Conservation (phyloP, 2,113 vertebrate species). For the Rallus limicola region DNA sequence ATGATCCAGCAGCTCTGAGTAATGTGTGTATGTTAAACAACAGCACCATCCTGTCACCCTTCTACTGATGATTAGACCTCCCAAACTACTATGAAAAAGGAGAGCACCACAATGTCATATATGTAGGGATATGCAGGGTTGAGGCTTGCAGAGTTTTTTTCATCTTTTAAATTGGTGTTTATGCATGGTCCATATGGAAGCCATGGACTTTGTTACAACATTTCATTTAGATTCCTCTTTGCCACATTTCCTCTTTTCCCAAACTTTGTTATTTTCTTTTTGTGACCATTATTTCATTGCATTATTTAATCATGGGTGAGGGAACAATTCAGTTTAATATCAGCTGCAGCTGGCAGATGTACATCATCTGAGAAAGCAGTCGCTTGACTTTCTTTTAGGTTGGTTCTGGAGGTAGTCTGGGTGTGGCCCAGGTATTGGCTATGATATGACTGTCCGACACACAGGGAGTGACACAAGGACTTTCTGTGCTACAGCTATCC, state of each 20-base stretch:
- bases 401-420: not conserved
- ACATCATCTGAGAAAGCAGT: not conserved
- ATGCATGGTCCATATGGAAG: not conserved
- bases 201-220: not conserved
- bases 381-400: not conserved
- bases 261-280: not conserved
- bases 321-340: not conserved
- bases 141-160: not conserved
- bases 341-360: not conserved
- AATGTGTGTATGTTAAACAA: not conserved
- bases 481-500: not conserved
- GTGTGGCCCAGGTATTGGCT: not conserved
- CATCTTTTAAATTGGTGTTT: not conserved
- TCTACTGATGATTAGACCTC: not conserved
- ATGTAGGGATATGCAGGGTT: not conserved
- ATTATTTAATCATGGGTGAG: not conserved
- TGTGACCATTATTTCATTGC: not conserved
- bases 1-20: not conserved
- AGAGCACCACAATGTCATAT: not conserved
- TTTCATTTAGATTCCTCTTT: not conserved
- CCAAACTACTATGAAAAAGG: not conserved
- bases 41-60: not conserved
- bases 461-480: not conserved
- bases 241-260: not conserved
- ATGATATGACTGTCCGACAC: not conserved